A percentile compares a stretch with the other conserved stretches of the same genome.
These are phyloP conservation scores for Barbus barbus DNA, from an alignment of 2,113 vertebrate genomes.

Conservation along the genomic window DNA sequence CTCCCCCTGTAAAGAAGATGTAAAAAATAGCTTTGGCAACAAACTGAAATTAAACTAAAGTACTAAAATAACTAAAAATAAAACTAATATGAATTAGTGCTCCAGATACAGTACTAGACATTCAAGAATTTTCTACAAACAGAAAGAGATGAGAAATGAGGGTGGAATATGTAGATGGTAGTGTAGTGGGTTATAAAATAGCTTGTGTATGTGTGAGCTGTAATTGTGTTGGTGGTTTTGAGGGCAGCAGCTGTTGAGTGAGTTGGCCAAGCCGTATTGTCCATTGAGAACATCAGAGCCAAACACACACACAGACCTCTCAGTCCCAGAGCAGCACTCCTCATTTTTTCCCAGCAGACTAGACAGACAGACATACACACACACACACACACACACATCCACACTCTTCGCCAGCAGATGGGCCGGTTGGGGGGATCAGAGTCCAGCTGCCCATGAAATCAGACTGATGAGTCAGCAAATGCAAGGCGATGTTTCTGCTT, in stretches of 20 bases:
- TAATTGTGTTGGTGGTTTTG: conserved; percentile 28
- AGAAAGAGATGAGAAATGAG: background rate
- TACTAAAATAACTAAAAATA: too few relatives aligned
- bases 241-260: conserved; percentile 70
- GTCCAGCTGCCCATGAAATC: conserved; percentile 61
- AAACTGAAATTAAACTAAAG: too few relatives aligned
- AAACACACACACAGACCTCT: conserved; percentile 34
- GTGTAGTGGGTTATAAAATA: conserved; percentile 29
- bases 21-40: too few relatives aligned
- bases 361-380: conserved; percentile 15
- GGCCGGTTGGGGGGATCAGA: conserved; percentile 52
- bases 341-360: conserved; percentile 41
- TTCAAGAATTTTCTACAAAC: background rate
- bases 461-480: conserved; percentile 60
- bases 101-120: background rate
- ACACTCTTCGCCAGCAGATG: conserved; percentile 27
- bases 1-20: too few relatives aligned
- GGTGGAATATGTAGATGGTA: background rate
- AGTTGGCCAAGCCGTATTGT: conserved; percentile 39
- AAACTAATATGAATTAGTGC: background rate
- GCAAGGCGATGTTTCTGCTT: conserved; percentile 43
- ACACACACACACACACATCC: conserved; percentile 26
- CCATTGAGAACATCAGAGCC: conserved; percentile 37
- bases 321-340: conserved; percentile 20
- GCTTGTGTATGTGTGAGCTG: background rate